Conservation (phyloP, 2,888 invertebrate species). For the Sepiola atlantica region DNA sequence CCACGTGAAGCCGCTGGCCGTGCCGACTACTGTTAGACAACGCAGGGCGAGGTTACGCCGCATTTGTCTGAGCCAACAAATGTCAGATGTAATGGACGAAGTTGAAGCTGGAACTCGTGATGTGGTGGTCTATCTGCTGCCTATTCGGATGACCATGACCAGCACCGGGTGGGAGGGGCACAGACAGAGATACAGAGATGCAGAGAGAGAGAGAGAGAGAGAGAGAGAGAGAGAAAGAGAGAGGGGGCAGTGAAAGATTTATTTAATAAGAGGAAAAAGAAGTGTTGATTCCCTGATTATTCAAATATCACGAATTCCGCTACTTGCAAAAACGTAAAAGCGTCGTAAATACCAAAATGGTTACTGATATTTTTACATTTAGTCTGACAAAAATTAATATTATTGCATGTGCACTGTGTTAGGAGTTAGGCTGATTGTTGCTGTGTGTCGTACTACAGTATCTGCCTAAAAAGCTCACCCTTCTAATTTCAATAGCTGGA, state of each 20-base stretch:
- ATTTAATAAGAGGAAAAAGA: not conserved
- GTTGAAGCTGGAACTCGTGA: not conserved
- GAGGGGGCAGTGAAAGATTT: not conserved
- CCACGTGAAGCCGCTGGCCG: not conserved
- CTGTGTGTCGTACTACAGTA: not conserved
- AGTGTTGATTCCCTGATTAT: not conserved
- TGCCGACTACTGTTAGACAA: not conserved
- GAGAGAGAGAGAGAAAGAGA: not conserved
- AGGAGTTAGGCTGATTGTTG: not conserved
- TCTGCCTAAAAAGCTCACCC: not conserved
- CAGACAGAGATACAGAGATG: not conserved
- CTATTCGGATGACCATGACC: slow-evolving; percentile 7
- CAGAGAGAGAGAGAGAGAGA: not conserved
- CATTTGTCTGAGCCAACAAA: not conserved
- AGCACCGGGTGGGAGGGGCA: not conserved
- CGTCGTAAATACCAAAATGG: not conserved
- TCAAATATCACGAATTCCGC: slow-evolving; percentile 15
- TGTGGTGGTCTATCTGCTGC: not conserved
- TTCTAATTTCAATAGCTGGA: not conserved
- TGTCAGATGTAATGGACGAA: slow-evolving; percentile 32
- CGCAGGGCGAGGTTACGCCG: not conserved
- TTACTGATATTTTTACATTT: not conserved
- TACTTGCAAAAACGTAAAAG: not conserved
- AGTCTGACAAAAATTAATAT: not conserved
- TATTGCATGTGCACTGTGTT: not conserved